Evolutionary conservation across 2,888 invertebrate species (phyloP), one percentile per base, ranked within the genome.

Genomic region (Drosophila tanythrix): DNA sequence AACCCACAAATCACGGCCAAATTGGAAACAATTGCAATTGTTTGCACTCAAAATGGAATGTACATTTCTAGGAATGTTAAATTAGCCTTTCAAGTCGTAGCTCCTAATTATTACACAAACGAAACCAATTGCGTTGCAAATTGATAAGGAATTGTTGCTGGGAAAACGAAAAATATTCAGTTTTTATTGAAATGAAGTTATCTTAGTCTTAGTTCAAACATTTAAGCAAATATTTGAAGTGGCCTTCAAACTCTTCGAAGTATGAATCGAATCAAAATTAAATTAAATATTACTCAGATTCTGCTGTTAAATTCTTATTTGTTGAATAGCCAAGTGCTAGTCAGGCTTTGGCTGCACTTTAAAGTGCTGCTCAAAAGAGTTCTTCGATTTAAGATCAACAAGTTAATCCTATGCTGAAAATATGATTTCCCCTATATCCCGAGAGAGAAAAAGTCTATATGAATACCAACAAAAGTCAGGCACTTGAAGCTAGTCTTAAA

Each of bases 21-120:
- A 50, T 51, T 50, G 29, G 8, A 33, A 68, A 56, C 40, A 55
- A 64, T 63, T 50, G 40, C 38, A 51, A 73, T 71, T 71, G 64
- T 57, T 64, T 48, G 50, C 31, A 5, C 15, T 3, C n/a, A 50
- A 35, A 59, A 27, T 60, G 15, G 29, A 13, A 43, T 63, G 62
- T 33, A 36, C 74, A 58, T 53, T 36, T 52, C 27, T 11, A 33
- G 10, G 40, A 21, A 38, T 58, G 43, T 35, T 18, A 35, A 68
- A 69, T 69, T 46, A 10, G 50, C 8, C 51, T 31, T 8, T 31
- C 10, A 10, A 33, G 33, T 33, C 33, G 33, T 33, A 3, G 31
- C 31, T 31, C 10, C 35, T 52, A 61, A 77, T 77, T 77, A 43
- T 25, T 43, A 46, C 38, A 43, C 36, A 57, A 57, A 38, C 52